Conservation (phyloP, 64 coral and sea anemone species). For the Montipora capricornis region DNA sequence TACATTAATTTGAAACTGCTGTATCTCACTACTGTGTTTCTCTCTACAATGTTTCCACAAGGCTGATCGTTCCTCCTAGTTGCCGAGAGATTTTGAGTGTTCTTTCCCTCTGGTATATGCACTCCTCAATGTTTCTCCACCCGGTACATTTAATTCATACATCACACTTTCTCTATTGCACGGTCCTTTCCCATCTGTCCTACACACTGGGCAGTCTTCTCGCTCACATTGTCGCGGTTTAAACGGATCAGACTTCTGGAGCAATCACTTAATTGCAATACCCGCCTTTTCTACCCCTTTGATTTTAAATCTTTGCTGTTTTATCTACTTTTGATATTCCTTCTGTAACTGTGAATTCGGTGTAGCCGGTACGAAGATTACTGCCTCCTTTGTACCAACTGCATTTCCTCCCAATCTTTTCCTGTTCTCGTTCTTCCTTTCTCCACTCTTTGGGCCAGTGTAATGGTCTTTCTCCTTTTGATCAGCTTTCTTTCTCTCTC, state of each 20-base stretch:
- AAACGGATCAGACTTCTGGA: constrained; percentile 62
- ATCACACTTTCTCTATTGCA: not conserved
- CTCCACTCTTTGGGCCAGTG: constrained; percentile 39
- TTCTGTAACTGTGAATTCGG: constrained; percentile 12
- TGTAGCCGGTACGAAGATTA: constrained; percentile 58
- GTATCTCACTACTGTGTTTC: constrained; percentile 9
- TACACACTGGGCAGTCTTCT: constrained; percentile 53
- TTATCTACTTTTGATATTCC: not conserved
- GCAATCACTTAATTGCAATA: constrained; percentile 15
- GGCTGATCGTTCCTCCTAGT: not conserved
- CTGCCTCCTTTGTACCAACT: constrained; percentile 46
- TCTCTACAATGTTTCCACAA: constrained; percentile 30
- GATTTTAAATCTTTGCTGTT: not conserved
- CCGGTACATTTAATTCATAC: constrained; percentile 17
- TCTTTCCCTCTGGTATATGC: constrained; percentile 5
- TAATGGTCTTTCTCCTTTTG: constrained; percentile 21
- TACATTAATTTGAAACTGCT: constrained; percentile 25
- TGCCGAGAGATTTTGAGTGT: not conserved
- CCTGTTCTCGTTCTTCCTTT: constrained; percentile 1
- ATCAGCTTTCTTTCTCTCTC: constrained; percentile 1
- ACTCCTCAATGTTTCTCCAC: not conserved
- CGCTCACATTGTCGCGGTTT: constrained; percentile 4
- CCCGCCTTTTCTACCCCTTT: constrained; percentile 45
- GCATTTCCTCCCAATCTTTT: constrained; percentile 1
- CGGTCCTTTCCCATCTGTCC: constrained; percentile 34